phyloP scores from a whole-genome alignment of 2,888 invertebrate genomes.

The Cordilura impudica region DNA sequence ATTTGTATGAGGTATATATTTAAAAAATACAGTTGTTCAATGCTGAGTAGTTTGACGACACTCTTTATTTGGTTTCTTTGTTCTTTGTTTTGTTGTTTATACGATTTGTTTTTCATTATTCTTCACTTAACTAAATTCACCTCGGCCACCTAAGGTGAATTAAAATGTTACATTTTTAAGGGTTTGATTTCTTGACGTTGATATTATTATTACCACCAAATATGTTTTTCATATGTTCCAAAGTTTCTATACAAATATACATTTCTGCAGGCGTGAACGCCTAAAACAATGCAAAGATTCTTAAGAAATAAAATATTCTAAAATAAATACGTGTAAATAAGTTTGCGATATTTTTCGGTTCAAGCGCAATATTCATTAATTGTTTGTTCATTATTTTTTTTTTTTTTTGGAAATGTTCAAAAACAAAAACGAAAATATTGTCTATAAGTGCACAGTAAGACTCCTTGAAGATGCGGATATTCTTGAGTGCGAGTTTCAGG shows the following conservation, averaged over 20 bases:
- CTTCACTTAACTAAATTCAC: no score
- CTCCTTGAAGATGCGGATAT: slow-evolving; percentile 94
- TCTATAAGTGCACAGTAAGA: slow-evolving; percentile 92
- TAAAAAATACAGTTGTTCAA: no score
- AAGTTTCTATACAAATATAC: slow-evolving; percentile 62
- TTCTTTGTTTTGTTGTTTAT: no score
- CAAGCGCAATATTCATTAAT: background rate
- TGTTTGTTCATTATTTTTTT: no score
- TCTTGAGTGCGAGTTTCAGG: slow-evolving; percentile 95
- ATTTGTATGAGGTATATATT: no score
- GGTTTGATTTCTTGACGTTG: background rate
- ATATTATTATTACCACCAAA: background rate
- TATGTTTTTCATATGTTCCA: slow-evolving; percentile 14
- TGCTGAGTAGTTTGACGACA: no score
- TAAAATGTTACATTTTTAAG: no score
- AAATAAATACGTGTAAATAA: background rate
- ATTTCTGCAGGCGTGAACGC: slow-evolving; percentile 16
- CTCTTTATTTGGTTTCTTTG: no score
- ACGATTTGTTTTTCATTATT: no score
- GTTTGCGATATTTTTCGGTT: background rate
- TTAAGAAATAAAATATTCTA: slow-evolving; percentile 7
- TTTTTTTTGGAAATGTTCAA: slow-evolving; percentile 72
- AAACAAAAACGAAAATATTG: slow-evolving; percentile 86
- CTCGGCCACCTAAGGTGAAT: no score
- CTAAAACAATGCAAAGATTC: slow-evolving; percentile 43